These are phyloP conservation scores for Trichonephila inaurata DNA, from an alignment of 1,140 invertebrate species.

Conservation along the genomic window DNA sequence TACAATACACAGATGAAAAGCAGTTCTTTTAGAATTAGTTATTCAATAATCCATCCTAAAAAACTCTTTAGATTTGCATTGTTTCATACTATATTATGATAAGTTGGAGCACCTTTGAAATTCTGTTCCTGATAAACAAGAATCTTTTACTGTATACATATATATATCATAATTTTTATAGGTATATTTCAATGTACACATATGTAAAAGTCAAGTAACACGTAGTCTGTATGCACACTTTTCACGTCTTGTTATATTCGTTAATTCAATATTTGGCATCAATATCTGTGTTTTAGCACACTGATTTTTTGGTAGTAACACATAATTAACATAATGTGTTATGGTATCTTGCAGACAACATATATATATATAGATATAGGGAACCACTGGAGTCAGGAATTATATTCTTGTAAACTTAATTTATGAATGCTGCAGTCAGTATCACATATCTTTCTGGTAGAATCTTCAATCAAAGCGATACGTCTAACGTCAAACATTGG, in stretches of 20 bases:
- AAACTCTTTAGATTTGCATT: slow-evolving; percentile 49
- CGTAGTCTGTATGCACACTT: slow-evolving; percentile 22
- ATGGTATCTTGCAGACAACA: slow-evolving; percentile 50
- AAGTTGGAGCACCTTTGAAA: slow-evolving; percentile 76
- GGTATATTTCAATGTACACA: slow-evolving; percentile 62
- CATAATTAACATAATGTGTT: slow-evolving; percentile 43
- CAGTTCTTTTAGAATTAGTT: slow-evolving; percentile 32
- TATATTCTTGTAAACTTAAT: slow-evolving; percentile 47
- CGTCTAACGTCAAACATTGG: slow-evolving; percentile 43
- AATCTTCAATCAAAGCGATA: neutral
- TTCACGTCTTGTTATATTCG: neutral
- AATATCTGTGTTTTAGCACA: slow-evolving; percentile 31
- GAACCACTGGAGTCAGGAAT: slow-evolving; percentile 40
- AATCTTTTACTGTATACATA: slow-evolving; percentile 67
- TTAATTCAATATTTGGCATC: slow-evolving; percentile 69
- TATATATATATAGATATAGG: slow-evolving; percentile 69
- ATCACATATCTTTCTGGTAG: slow-evolving; percentile 53
- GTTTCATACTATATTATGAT: slow-evolving; percentile 64
- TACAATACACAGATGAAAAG: slow-evolving; percentile 64
- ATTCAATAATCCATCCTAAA: slow-evolving; percentile 43
- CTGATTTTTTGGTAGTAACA: slow-evolving; percentile 57
- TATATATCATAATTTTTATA: slow-evolving; percentile 69
- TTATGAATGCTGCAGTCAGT: slow-evolving; percentile 66
- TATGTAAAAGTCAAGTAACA: slow-evolving; percentile 50
- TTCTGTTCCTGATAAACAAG: slow-evolving; percentile 72